Percentiles rank a stretch among this genome's conserved stretches.
These are phyloP conservation scores for Sternarchorhynchus goeldii DNA, from an alignment of 2,797 vertebrate genomes.

Conservation along the genomic window DNA sequence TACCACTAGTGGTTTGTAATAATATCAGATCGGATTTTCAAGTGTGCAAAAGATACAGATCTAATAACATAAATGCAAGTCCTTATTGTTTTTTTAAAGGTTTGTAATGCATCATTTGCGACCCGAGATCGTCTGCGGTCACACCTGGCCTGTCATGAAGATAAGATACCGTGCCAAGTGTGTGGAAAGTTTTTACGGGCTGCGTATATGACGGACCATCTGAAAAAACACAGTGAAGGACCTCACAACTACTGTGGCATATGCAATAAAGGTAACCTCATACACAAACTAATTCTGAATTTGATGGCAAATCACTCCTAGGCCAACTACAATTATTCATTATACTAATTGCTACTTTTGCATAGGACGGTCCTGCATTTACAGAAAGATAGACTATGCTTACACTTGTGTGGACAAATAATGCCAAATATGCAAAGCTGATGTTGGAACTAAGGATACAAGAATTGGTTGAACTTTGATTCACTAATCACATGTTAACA, in stretches of 20 bases:
- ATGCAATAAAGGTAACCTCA: conserved; percentile 96
- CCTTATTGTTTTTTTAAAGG: conserved; percentile 71
- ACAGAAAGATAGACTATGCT: neutral
- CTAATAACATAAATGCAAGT: too few species aligned
- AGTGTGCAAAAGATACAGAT: too few species aligned
- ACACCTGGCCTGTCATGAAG: conserved; percentile 97
- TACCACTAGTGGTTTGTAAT: too few species aligned
- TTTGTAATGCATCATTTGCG: conserved; percentile 97
- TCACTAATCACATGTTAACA: too few species aligned
- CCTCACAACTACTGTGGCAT: conserved; percentile 99
- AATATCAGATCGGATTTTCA: too few species aligned
- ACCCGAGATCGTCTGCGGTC: conserved; percentile 97
- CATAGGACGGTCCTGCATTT: too few species aligned
- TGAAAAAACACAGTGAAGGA: conserved; percentile 99
- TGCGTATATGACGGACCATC: conserved; percentile 98
- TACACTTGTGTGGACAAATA: neutral
- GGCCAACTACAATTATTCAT: neutral
- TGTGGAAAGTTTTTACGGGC: conserved; percentile 97
- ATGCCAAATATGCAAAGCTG: neutral
- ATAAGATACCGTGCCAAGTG: conserved; percentile 99
- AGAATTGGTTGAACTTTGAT: neutral
- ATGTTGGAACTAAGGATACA: neutral
- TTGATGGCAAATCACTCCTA: conserved; percentile 36
- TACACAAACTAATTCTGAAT: neutral
- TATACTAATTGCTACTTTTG: neutral